Percentiles rank a stretch among this genome's conserved stretches.
Conservation (phyloP, 2,888 invertebrate species). For the Cheilosia variabilis region DNA sequence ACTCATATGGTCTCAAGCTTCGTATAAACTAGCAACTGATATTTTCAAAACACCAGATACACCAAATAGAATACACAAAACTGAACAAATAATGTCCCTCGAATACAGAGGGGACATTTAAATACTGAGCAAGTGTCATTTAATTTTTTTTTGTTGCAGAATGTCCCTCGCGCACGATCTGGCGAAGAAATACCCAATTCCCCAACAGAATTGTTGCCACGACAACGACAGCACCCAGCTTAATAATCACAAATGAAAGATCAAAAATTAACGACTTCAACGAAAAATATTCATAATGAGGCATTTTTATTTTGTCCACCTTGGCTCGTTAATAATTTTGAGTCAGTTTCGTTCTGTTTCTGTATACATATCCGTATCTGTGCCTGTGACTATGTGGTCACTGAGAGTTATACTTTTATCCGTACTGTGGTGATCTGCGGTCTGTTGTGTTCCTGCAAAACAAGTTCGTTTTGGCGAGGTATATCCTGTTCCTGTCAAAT, state of each 20-base stretch:
- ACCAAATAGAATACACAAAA: slow-evolving; percentile 39
- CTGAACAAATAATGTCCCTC: slow-evolving; percentile 60
- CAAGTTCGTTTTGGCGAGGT: slow-evolving; percentile 63
- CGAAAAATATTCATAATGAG: slow-evolving; percentile 76
- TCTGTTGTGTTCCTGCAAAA: slow-evolving; percentile 46
- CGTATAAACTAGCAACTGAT: slow-evolving; percentile 55
- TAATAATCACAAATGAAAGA: slow-evolving; percentile 72
- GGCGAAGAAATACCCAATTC: slow-evolving; percentile 27
- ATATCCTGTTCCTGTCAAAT: slow-evolving; percentile 74
- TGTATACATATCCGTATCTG: slow-evolving; percentile 19
- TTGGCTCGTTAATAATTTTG: slow-evolving; percentile 75
- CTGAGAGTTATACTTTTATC: slow-evolving; percentile 25
- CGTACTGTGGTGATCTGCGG: slow-evolving; percentile 4
- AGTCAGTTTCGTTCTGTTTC: slow-evolving; percentile 60
- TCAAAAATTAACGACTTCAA: slow-evolving; percentile 75
- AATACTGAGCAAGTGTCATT: slow-evolving; percentile 72
- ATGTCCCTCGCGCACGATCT: slow-evolving; percentile 26
- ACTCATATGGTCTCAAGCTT: slow-evolving; percentile 39
- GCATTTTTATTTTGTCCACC: slow-evolving; percentile 73
- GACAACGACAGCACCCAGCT: slow-evolving; percentile 16
- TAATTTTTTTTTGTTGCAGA: slow-evolving; percentile 45
- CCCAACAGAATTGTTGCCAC: slow-evolving; percentile 12
- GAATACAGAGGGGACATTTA: slow-evolving; percentile 49
- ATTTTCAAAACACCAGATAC: slow-evolving; percentile 24
- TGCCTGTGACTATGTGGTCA: slow-evolving; percentile 22